Percentiles rank a stretch among this genome's conserved stretches.
Evolutionary conservation across 2,113 vertebrate species (phyloP).

Genomic region (Tachysurus vachellii): DNA sequence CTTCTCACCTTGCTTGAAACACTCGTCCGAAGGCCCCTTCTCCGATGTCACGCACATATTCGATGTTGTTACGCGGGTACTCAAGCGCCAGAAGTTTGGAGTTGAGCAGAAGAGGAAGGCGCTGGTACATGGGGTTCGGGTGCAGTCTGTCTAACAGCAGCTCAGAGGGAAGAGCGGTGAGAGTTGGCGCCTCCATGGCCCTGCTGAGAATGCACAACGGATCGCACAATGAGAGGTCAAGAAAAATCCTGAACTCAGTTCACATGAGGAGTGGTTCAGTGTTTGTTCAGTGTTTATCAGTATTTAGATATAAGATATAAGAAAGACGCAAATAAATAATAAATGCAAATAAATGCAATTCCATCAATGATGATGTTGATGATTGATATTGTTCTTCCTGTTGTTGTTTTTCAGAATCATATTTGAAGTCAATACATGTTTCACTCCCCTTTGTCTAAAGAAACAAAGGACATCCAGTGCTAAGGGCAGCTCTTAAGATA

Average conservation of each 20-base stretch:
- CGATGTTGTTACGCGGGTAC: conserved; percentile 96
- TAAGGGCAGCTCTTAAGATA: background rate
- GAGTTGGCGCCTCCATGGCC: conserved; percentile 80
- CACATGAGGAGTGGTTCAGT: no score
- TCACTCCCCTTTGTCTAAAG: background rate
- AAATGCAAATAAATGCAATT: background rate
- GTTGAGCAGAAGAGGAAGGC: conserved; percentile 92
- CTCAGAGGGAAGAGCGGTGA: conserved; percentile 90
- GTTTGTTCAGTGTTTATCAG: background rate
- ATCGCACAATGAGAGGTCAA: background rate
- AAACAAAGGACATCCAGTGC: background rate
- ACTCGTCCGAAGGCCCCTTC: conserved; percentile 97
- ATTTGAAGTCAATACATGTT: background rate
- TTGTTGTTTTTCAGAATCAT: background rate
- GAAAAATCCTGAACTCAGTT: background rate
- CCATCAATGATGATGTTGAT: background rate
- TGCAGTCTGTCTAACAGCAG: conserved; percentile 93
- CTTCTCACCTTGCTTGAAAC: conserved; percentile 91
- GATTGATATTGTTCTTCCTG: background rate
- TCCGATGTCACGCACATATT: conserved; percentile 96
- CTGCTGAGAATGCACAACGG: conserved; percentile 58
- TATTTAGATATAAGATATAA: background rate
- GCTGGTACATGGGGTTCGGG: conserved; percentile 98
- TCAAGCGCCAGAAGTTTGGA: conserved; percentile 93
- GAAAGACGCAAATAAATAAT: background rate